Evolutionary conservation across 2,797 vertebrate species (phyloP), one percentile per base, ranked within the genome.

Genomic region (Jordanella pulchra): DNA sequence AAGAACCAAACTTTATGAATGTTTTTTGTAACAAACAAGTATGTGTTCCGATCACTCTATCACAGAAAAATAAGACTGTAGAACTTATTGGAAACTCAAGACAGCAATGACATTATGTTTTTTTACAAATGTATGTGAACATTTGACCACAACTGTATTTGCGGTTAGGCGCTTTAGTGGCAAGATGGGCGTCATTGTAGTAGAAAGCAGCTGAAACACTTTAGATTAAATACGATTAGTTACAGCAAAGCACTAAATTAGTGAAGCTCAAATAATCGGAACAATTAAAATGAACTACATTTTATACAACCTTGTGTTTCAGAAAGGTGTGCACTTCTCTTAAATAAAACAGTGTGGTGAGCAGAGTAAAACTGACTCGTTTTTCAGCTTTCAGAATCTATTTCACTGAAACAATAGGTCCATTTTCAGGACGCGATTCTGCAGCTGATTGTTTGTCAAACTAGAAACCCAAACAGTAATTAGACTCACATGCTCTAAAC

Each of bases 401-500:
- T 4, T 48, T 17, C 67, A n/a, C 14, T 28, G 30, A 32, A 44
- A 65, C 61, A 63, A 63, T 23, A 35, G 44, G 11, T 51, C 32
- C 28, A 32, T 61, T 71, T 71, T 18, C 4, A 27, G 56, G 39
- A 32, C n/a, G 23, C 27, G 35, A 58, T 45, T 53, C 42, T 30
- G 32, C 4, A 6, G 18, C 58, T 13, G 30, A 39, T n/a, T n/a
- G 32, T 47, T 69, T 28, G 28, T 47, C 35, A 30, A 56, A 10
- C 54, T 47, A 7, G 25, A 21, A 56, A 18, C 7, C 51, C 25
- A 32, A 23, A 32, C 51, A 14, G 1, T 60, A 66, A 71, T 70
- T 60, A 53, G 18, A 51, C 69, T 30, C 63, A 76, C 63, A 61
- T 70, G 30, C 13, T 50, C 28, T 58, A 21, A 50, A 30, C 53